Percentiles rank a stretch among this genome's conserved stretches.
Conservation (phyloP, 2,113 vertebrate genomes). For the Euleptes europaea region DNA sequence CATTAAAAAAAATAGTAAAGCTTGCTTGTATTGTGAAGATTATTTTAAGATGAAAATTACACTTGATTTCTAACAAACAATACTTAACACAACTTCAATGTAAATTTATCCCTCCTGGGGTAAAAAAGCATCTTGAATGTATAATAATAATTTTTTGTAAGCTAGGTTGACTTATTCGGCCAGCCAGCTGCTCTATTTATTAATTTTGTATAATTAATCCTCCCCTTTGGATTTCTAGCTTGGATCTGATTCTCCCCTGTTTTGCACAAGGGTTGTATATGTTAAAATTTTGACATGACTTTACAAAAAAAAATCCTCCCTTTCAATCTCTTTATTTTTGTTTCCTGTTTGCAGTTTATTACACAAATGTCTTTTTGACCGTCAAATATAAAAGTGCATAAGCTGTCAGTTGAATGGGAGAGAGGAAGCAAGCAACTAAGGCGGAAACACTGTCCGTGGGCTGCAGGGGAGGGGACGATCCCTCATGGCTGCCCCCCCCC, state of each 20-base stretch:
- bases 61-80: slow-evolving; percentile 85
- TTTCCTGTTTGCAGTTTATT: slow-evolving; percentile 69
- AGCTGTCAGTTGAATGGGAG: slow-evolving; percentile 66
- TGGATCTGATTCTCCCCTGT: slow-evolving; percentile 62
- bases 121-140: slow-evolving; percentile 83
- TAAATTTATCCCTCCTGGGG: slow-evolving; percentile 79
- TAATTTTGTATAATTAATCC: slow-evolving; percentile 76
- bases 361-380: slow-evolving; percentile 70
- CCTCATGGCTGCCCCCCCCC: slow-evolving; percentile 68
- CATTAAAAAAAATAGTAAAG: slow-evolving; percentile 43
- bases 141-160: slow-evolving; percentile 79
- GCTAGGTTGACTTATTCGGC: slow-evolving; percentile 77
- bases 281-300: slow-evolving; percentile 55
- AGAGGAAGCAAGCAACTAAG: slow-evolving; percentile 60
- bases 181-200: slow-evolving; percentile 78
- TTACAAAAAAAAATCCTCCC: slow-evolving; percentile 59
- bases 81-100: slow-evolving; percentile 78
- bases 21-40: slow-evolving; percentile 87
- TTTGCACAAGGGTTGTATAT: slow-evolving; percentile 75
- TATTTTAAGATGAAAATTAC: slow-evolving; percentile 85
- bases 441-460: slow-evolving; percentile 34
- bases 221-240: slow-evolving; percentile 70
- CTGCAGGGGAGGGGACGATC: slow-evolving; percentile 72
- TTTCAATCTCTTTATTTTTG: slow-evolving; percentile 57
- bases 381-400: slow-evolving; percentile 61